Base-by-base conservation (phyloP, 2,113 vertebrate genomes). In the Etheostoma cragini region DNA sequence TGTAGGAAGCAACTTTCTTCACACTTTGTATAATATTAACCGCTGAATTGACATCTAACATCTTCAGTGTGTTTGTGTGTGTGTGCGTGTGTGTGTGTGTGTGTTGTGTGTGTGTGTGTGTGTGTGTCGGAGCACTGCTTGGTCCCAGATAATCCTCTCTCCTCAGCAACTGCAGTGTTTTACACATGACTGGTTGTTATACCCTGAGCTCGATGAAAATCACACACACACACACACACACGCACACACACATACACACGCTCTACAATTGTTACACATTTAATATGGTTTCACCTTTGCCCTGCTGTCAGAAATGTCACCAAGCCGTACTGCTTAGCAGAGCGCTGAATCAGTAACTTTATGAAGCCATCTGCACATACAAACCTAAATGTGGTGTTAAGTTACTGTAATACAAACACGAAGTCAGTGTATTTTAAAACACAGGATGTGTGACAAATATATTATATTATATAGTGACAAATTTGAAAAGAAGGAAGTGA, bases 11-110 rank as follows among this genome's bases (percentile, higher is more conserved):
- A 73, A 63, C 60, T 79, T 77, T 83, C 72, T 58, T 77, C 62
- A 85, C 30, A 77, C 63, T 72, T 86, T 57, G 87, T 93, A 50
- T 83, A 73, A 84, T 67, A 93, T 94, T 92, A 93, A 92, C 91
- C 74, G 38, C 57, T 84, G 42, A 81, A 77, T 72, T 60, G 54
- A 64, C 46, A 4, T 38, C 46, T 45, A 64, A 22, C 6, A 16
- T 58, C 30, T 61, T 26, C 57, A 33, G 67, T 38, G 62, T 79
- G 73, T 60, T 65, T 74, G 52, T 67, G 61, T 57, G 72, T 81
- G 78, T 78, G 76, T 87, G 73, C 70, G 80, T 79, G 72, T 72
- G 60, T 77, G 75, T 80, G 67, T 80, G 81, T 69, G 64, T 57
- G 78, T 83, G 74, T 75, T 57, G 78, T 83, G 74, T 75, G 69